Conservation (phyloP, 2,888 invertebrate species). For the Cephus sareptanus region DNA sequence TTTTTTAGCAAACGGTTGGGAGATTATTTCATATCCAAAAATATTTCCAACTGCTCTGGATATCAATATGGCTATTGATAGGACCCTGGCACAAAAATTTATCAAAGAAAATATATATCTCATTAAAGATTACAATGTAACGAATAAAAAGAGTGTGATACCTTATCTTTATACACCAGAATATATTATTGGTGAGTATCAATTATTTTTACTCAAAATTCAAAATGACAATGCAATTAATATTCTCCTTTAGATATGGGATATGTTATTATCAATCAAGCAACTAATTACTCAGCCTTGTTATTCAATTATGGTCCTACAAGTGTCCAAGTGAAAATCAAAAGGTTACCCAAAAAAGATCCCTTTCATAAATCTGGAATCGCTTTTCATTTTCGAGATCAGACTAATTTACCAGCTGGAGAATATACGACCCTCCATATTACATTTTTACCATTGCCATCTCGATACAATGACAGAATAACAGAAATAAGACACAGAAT, state of each 20-base stretch:
- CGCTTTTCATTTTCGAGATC: constrained; percentile 51
- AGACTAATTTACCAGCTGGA: constrained; percentile 67
- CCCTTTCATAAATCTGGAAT: constrained; percentile 50
- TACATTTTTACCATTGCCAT: constrained; percentile 67
- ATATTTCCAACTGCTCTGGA: constrained; percentile 70
- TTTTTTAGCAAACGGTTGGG: constrained; percentile 52
- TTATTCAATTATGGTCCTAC: constrained; percentile 72
- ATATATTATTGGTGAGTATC: constrained; percentile 65
- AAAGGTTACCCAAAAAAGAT: constrained; percentile 33
- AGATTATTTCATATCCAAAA: constrained; percentile 62
- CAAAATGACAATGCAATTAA: neutral
- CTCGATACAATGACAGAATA: constrained; percentile 61
- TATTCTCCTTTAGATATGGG: constrained; percentile 66
- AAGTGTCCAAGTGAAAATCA: constrained; percentile 65
- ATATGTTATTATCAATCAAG: constrained; percentile 67
- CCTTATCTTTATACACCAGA: constrained; percentile 68
- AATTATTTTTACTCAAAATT: neutral
- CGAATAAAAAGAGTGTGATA: constrained; percentile 60
- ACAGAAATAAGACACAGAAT: constrained; percentile 65
- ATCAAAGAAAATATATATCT: constrained; percentile 65
- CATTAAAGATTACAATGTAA: constrained; percentile 51
- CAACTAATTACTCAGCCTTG: constrained; percentile 66
- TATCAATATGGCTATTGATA: constrained; percentile 73
- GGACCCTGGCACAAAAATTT: constrained; percentile 67
- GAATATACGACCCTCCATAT: constrained; percentile 68